Conservation (phyloP, 2,797 vertebrate species). For the Urophycis tenuis region DNA sequence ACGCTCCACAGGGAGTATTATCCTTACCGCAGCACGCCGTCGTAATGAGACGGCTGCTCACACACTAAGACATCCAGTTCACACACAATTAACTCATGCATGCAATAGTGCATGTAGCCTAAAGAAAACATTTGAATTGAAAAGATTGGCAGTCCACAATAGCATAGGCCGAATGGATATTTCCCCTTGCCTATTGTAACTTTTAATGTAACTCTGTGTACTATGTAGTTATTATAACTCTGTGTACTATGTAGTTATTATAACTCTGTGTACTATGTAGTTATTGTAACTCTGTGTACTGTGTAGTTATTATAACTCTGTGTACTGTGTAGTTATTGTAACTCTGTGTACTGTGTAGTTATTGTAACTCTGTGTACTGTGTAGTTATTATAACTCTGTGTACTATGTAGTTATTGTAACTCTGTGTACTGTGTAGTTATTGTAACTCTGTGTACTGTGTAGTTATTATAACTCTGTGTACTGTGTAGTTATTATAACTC, state of each 20-base stretch:
- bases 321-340: too few relatives aligned
- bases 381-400: too few relatives aligned
- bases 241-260: neutral
- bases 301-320: neutral
- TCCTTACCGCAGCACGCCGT: too few relatives aligned
- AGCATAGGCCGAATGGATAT: neutral
- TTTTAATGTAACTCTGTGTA: neutral
- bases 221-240: neutral
- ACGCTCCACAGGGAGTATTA: too few relatives aligned
- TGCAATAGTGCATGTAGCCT: slow-evolving; percentile 19
- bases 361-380: too few relatives aligned
- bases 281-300: neutral
- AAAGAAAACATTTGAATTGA: slow-evolving; percentile 5
- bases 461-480: too few relatives aligned
- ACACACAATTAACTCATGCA: slow-evolving; percentile 3
- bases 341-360: too few relatives aligned
- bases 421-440: too few relatives aligned
- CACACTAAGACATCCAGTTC: slow-evolving; percentile 13
- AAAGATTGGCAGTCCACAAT: neutral
- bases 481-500: too few relatives aligned
- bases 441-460: too few relatives aligned
- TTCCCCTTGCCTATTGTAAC: neutral
- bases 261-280: neutral
- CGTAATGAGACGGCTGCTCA: too few relatives aligned
- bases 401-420: too few relatives aligned